Evolutionary conservation across 2,113 vertebrate species (phyloP).

Genomic region (Menura novaehollandiae): DNA sequence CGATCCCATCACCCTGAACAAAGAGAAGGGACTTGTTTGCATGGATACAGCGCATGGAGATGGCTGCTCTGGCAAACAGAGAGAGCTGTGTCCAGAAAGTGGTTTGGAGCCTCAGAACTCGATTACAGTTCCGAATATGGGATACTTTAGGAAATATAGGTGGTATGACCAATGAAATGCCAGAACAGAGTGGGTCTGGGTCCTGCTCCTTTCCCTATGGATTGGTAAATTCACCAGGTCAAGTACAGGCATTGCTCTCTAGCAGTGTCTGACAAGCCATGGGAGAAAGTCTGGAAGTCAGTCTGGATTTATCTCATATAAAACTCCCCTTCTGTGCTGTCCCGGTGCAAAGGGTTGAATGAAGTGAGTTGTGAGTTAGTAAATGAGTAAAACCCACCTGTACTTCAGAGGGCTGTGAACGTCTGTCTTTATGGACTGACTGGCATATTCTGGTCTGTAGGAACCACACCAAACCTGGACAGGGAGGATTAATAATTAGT

Average conservation of each 20-base stretch:
- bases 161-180: neutral
- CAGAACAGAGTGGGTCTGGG: neutral
- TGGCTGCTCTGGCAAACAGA: neutral
- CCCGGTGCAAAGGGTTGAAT: rapidly evolving
- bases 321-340: neutral
- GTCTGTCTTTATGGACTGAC: constrained; percentile 94
- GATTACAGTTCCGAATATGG: neutral
- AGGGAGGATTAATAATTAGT: neutral
- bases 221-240: neutral
- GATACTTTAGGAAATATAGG: neutral
- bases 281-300: neutral
- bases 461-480: constrained; percentile 90
- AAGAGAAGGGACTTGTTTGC: neutral
- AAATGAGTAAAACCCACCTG: constrained; percentile 75
- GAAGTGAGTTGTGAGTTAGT: neutral
- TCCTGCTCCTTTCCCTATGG: neutral
- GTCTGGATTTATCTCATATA: neutral
- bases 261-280: neutral
- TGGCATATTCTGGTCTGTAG: constrained; percentile 92
- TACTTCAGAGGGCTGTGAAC: constrained; percentile 94
- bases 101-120: neutral
- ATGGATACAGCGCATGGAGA: neutral
- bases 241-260: neutral
- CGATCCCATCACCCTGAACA: constrained; percentile 87
- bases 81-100: neutral